A percentile compares a stretch with the other conserved stretches of the same genome.
These are phyloP conservation scores for Seira sanloemensis DNA, from an alignment of 2,888 invertebrate genomes.

Conservation along the genomic window DNA sequence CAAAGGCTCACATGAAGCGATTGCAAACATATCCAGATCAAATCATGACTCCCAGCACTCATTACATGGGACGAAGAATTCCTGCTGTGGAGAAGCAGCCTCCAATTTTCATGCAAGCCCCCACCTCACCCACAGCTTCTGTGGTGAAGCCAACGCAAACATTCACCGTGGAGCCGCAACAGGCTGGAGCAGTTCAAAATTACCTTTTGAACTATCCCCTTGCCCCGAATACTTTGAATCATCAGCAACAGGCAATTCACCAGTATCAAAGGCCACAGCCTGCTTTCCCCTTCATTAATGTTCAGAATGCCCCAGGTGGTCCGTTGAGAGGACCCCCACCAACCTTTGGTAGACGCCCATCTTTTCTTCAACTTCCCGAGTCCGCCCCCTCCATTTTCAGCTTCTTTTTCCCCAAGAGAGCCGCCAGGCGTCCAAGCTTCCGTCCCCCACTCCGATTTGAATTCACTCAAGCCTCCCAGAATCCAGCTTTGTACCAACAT, in stretches of 20 bases:
- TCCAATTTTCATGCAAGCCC: constrained; percentile 58
- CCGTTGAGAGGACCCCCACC: constrained; percentile 46
- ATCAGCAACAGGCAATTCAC: background rate
- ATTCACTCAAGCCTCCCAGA: constrained; percentile 17
- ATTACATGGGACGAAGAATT: constrained; percentile 51
- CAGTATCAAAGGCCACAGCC: constrained; percentile 32
- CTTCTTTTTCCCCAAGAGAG: constrained; percentile 41
- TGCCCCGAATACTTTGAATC: background rate
- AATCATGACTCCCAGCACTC: constrained; percentile 53
- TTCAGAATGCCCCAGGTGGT: constrained; percentile 34
- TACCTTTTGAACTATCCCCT: constrained; percentile 42
- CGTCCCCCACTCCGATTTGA: constrained; percentile 51
- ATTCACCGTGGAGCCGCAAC: constrained; percentile 46
- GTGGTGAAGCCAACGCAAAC: constrained; percentile 21
- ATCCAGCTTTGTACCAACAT: constrained; percentile 36
- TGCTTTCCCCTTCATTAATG: background rate
- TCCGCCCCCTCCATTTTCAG: constrained; percentile 49
- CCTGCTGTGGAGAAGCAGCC: constrained; percentile 44
- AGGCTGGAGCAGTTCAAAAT: constrained; percentile 46
- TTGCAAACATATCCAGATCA: constrained; percentile 52
- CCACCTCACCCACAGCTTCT: background rate
- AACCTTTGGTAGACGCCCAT: constrained; percentile 32
- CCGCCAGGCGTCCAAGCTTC: constrained; percentile 40
- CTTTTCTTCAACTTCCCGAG: constrained; percentile 51
- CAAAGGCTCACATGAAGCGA: constrained; percentile 60